Conservation (phyloP, 2,888 invertebrate species). For the Lithophane leautieri region DNA sequence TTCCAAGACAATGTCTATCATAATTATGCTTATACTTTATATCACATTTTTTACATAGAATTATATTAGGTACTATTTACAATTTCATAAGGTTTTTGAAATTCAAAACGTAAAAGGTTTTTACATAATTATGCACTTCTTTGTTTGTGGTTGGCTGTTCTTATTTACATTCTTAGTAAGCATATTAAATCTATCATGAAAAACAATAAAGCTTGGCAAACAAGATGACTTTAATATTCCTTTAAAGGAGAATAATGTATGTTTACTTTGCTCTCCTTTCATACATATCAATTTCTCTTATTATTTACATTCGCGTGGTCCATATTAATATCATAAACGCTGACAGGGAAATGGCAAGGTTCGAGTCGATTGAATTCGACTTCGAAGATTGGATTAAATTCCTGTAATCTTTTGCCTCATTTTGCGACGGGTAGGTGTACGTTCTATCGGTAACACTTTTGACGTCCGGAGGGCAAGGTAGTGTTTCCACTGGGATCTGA, state of each 20-base stretch:
- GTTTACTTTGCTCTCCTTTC: neutral
- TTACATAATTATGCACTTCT: constrained; percentile 34
- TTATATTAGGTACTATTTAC: constrained; percentile 68
- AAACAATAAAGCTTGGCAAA: constrained; percentile 62
- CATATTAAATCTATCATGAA: constrained; percentile 55
- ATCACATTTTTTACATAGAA: constrained; percentile 77
- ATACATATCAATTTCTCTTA: constrained; percentile 28
- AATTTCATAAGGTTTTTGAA: constrained; percentile 63
- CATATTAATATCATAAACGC: constrained; percentile 72
- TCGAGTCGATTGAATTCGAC: constrained; percentile 65
- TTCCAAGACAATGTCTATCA: constrained; percentile 61
- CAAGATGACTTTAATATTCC: constrained; percentile 64
- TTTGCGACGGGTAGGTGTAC: constrained; percentile 90
- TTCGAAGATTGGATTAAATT: constrained; percentile 83
- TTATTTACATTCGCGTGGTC: constrained; percentile 70
- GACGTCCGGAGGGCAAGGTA: constrained; percentile 91
- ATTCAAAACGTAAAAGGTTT: constrained; percentile 52
- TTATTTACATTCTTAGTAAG: constrained; percentile 67
- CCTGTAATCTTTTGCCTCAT: constrained; percentile 89
- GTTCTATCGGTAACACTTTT: constrained; percentile 91
- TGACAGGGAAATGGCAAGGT: constrained; percentile 68
- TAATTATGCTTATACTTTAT: constrained; percentile 70
- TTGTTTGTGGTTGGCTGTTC: constrained; percentile 25
- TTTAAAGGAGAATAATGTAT: constrained; percentile 57
- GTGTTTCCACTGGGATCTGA: constrained; percentile 89